Evolutionary conservation across 1,140 invertebrate species (phyloP).

Genomic region (Hyphantria cunea): DNA sequence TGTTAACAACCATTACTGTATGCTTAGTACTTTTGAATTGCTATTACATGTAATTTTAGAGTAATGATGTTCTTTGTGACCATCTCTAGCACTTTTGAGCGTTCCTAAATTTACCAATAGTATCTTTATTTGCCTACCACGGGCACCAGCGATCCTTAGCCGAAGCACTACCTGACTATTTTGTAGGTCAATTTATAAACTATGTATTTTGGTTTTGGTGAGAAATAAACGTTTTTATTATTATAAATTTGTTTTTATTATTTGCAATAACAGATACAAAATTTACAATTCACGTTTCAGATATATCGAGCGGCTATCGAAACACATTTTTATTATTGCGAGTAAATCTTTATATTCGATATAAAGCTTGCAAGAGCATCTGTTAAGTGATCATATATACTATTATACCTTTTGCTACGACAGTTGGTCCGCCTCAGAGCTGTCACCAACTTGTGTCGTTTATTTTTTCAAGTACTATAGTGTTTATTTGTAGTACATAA

Average conservation of each 20-base stretch:
- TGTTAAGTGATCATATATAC: slow-evolving; percentile 10
- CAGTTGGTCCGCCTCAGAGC: too few relatives aligned
- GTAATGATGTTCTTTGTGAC: slow-evolving; percentile 12
- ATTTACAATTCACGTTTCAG: slow-evolving; percentile 18
- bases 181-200: too few relatives aligned
- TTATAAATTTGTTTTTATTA: too few relatives aligned
- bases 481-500: too few relatives aligned
- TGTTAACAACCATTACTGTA: too few relatives aligned
- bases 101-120: slow-evolving; percentile 8
- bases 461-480: slow-evolving; percentile 2
- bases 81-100: neutral
- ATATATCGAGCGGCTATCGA: slow-evolving; percentile 15
- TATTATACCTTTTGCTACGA: slow-evolving; percentile 1
- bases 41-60: slow-evolving; percentile 13
- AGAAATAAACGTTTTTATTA: too few relatives aligned
- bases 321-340: slow-evolving; percentile 1
- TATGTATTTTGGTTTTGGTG: too few relatives aligned
- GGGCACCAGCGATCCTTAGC: too few relatives aligned
- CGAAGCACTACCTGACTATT: too few relatives aligned
- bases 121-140: too few relatives aligned
- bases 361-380: slow-evolving; percentile 20
- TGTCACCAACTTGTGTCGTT: neutral
- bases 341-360: slow-evolving; percentile 9
- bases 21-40: neutral
- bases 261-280: neutral